phyloP scores from a whole-genome alignment of 2,888 invertebrate species.

The Amaurobius ferox region DNA sequence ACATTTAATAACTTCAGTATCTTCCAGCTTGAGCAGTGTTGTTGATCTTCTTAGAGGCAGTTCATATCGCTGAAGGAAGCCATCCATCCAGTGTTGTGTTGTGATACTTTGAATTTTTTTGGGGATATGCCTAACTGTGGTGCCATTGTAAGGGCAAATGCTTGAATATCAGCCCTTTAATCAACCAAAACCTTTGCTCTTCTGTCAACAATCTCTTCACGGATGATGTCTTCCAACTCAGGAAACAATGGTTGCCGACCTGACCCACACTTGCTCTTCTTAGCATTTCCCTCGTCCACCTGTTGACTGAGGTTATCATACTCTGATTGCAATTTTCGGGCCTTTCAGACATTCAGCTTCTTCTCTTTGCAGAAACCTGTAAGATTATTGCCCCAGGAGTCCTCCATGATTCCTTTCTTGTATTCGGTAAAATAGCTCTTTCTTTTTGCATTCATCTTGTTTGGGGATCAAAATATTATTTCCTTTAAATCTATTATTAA shows the following conservation, averaged over 20 bases:
- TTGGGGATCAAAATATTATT: conserved; percentile 16
- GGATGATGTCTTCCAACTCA: conserved; percentile 25
- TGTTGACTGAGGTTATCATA: conserved; percentile 18
- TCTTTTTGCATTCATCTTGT: conserved; percentile 20
- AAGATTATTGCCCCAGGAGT: no score
- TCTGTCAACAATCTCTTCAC: conserved; percentile 28
- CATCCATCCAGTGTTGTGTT: no score
- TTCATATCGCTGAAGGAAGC: no score
- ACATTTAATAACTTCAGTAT: no score
- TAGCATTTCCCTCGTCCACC: conserved; percentile 38
- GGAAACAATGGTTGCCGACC: conserved; percentile 34
- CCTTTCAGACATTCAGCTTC: conserved; percentile 21
- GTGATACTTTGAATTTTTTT: no score
- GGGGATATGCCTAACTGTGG: no score
- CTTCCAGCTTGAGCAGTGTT: no score
- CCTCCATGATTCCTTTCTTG: conserved; percentile 12
- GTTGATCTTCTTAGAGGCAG: no score
- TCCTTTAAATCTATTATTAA: conserved; percentile 13
- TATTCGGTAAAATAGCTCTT: neutral
- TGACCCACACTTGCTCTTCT: conserved; percentile 32
- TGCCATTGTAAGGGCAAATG: conserved; percentile 23
- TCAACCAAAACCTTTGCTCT: conserved; percentile 35
- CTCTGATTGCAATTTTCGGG: conserved; percentile 12
- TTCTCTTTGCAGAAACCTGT: conserved; percentile 40
- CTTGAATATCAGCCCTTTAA: conserved; percentile 20